Conservation (phyloP, 2,888 invertebrate species). For the Plutella xylostella region DNA sequence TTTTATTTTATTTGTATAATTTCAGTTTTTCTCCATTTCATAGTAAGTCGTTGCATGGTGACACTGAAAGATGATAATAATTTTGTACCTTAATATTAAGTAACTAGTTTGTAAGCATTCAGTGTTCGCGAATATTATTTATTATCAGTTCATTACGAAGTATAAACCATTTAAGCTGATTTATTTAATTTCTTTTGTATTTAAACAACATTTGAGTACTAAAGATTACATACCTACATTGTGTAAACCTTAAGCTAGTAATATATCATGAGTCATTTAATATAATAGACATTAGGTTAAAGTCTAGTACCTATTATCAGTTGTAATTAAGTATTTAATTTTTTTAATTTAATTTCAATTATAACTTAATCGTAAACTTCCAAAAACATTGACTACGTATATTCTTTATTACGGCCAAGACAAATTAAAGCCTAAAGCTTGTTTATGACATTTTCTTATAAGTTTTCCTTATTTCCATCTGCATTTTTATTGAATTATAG, state of each 20-base stretch:
- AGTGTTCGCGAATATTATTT: slow-evolving; percentile 67
- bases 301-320: slow-evolving; percentile 61
- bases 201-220: slow-evolving; percentile 60
- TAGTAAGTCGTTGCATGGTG: slow-evolving; percentile 54
- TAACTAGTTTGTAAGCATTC: slow-evolving; percentile 56
- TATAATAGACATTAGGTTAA: slow-evolving; percentile 62
- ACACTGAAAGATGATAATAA: slow-evolving; percentile 54
- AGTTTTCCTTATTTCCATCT: slow-evolving; percentile 67
- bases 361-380: slow-evolving; percentile 53
- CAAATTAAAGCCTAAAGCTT: slow-evolving; percentile 57
- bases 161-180: slow-evolving; percentile 64
- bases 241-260: slow-evolving; percentile 58
- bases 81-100: slow-evolving; percentile 66
- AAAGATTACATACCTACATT: slow-evolving; percentile 28
- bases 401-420: slow-evolving; percentile 57
- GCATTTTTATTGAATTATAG: slow-evolving; percentile 71
- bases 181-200: slow-evolving; percentile 69
- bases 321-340: slow-evolving; percentile 70
- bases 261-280: slow-evolving; percentile 68
- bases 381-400: slow-evolving; percentile 58
- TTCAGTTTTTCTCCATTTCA: slow-evolving; percentile 57
- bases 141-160: slow-evolving; percentile 68
- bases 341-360: slow-evolving; percentile 64
- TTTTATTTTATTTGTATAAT: slow-evolving; percentile 36
- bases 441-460: slow-evolving; percentile 66